These are phyloP conservation scores for Squalus acanthias DNA, from an alignment of 2,797 vertebrate genomes.

Conservation along the genomic window DNA sequence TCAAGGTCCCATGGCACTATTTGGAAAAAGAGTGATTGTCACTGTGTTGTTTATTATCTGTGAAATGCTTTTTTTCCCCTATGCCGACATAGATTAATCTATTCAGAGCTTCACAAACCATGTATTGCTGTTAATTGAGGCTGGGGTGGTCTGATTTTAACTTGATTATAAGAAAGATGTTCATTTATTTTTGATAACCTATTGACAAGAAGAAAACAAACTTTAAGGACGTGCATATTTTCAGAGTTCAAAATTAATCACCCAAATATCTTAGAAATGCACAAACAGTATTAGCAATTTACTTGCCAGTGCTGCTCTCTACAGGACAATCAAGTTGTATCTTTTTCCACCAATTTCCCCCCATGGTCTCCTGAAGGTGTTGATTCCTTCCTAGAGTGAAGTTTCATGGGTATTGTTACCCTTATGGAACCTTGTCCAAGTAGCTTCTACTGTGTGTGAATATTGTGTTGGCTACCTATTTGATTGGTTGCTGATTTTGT, in stretches of 20 bases:
- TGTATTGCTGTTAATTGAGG: neutral
- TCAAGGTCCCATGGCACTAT: neutral
- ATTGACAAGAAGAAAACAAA: neutral
- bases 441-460: neutral
- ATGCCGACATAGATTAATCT: neutral
- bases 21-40: neutral
- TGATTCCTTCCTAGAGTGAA: neutral
- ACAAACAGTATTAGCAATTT: neutral
- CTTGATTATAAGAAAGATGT: neutral
- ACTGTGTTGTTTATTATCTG: neutral
- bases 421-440: neutral
- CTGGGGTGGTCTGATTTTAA: neutral
- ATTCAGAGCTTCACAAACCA: neutral
- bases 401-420: neutral
- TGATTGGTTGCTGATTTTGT: neutral
- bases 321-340: neutral
- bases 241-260: neutral
- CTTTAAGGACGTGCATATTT: neutral
- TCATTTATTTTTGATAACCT: neutral
- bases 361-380: neutral
- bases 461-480: neutral
- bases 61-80: neutral
- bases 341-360: neutral
- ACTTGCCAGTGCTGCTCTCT: neutral
- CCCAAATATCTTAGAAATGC: neutral